phyloP scores from a whole-genome alignment of 2,888 invertebrate species.

The Dendrolimus pini region DNA sequence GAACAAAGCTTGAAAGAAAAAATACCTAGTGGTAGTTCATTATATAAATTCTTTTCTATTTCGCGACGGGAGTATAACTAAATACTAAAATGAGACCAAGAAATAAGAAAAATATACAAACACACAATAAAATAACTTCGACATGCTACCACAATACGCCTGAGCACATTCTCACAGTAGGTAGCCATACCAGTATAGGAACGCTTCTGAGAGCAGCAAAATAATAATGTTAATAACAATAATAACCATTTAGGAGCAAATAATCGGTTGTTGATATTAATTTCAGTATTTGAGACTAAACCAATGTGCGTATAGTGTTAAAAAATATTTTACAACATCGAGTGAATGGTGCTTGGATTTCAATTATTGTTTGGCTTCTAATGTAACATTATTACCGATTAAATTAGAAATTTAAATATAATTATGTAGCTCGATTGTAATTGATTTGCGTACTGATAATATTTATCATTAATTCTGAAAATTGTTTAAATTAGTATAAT shows the following conservation, averaged over 20 bases:
- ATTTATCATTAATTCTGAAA: no score
- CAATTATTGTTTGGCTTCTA: slow-evolving; percentile 18
- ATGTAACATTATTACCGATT: no score
- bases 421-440: no score
- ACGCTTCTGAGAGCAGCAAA: slow-evolving; percentile 38
- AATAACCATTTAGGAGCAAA: slow-evolving; percentile 30
- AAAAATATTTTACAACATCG: slow-evolving; percentile 41
- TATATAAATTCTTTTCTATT: no score
- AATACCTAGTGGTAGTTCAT: no score
- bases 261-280: slow-evolving; percentile 20
- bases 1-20: no score
- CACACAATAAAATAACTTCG: slow-evolving; percentile 8
- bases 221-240: slow-evolving; percentile 22
- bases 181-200: slow-evolving; percentile 43
- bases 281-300: slow-evolving; percentile 19
- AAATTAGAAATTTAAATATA: no score
- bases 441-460: no score
- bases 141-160: slow-evolving; percentile 56
- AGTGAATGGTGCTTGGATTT: slow-evolving; percentile 42
- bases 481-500: no score
- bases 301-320: slow-evolving; percentile 32
- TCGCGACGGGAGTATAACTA: no score
- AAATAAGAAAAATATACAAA: no score
- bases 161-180: slow-evolving; percentile 51
- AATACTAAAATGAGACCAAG: no score